Conservation (phyloP, 2,113 vertebrate species). For the Oryzias woworae region DNA sequence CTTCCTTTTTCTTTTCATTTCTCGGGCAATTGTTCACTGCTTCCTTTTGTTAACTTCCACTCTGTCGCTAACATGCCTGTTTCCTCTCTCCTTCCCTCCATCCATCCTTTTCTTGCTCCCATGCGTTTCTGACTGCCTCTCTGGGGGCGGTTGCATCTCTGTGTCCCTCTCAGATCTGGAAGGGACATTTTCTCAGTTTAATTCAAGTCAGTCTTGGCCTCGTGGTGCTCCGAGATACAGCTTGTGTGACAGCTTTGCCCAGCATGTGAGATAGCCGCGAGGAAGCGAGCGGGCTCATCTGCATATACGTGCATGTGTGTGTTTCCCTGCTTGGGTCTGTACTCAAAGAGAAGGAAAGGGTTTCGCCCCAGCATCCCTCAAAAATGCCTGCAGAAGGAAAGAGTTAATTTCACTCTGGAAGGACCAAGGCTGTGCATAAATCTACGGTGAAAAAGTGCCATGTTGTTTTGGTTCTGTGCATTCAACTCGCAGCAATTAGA, state of each 20-base stretch:
- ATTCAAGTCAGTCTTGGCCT: conserved; percentile 67
- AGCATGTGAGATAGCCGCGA: conserved; percentile 45
- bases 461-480: conserved; percentile 53
- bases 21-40: conserved; percentile 26
- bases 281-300: conserved; percentile 60
- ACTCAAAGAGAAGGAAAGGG: not conserved
- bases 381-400: conserved; percentile 34
- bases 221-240: conserved; percentile 58
- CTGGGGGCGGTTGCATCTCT: conserved; percentile 51
- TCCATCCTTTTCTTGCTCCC: conserved; percentile 11
- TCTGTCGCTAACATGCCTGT: not conserved
- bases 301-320: conserved; percentile 36
- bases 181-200: conserved; percentile 73
- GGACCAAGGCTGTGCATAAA: conserved; percentile 50
- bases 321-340: not conserved
- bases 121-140: not conserved
- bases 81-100: conserved; percentile 2
- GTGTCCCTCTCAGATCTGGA: conserved; percentile 57
- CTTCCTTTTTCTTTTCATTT: conserved; percentile 17
- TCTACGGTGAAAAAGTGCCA: conserved; percentile 49
- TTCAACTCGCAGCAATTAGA: conserved; percentile 51
- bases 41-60: conserved; percentile 39
- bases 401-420: conserved; percentile 54
- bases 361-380: conserved; percentile 24
- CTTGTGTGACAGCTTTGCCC: conserved; percentile 64